phyloP scores from a whole-genome alignment of 2,888 invertebrate species.

The Napeogenes sylphis region DNA sequence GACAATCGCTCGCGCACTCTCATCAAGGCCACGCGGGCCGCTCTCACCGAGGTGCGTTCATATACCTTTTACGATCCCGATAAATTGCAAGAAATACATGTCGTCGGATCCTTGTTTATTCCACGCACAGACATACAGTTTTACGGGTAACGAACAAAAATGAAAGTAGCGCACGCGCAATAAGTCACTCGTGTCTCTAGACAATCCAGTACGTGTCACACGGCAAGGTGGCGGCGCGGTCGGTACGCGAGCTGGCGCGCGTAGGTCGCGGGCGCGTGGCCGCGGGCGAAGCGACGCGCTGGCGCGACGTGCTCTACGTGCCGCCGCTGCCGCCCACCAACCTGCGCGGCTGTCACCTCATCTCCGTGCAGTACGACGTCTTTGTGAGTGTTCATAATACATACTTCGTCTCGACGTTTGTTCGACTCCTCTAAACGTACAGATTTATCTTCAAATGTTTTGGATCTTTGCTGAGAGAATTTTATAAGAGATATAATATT shows the following conservation, averaged over 20 bases:
- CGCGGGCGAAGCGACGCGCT: constrained; percentile 88
- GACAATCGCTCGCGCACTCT: constrained; percentile 91
- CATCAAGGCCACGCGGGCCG: constrained; percentile 90
- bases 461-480: background rate
- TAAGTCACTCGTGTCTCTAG: constrained; percentile 50
- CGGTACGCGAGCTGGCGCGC: constrained; percentile 85
- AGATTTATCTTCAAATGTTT: background rate
- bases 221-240: constrained; percentile 91
- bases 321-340: constrained; percentile 97
- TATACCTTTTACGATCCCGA: background rate
- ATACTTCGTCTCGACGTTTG: too few species aligned
- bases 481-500: too few species aligned
- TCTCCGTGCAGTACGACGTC: constrained; percentile 94
- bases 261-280: constrained; percentile 88
- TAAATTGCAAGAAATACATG: too few species aligned
- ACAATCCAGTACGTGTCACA: constrained; percentile 93
- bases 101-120: too few species aligned
- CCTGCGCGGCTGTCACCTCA: constrained; percentile 94
- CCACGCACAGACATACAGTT: too few species aligned
- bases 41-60: constrained; percentile 76
- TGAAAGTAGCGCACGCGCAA: too few species aligned
- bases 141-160: too few species aligned
- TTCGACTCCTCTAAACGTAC: too few species aligned
- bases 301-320: constrained; percentile 93
- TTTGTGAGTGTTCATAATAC: constrained; percentile 81